Conservation (phyloP, 2,113 vertebrate genomes). For the Melanerpes aurifrons region DNA sequence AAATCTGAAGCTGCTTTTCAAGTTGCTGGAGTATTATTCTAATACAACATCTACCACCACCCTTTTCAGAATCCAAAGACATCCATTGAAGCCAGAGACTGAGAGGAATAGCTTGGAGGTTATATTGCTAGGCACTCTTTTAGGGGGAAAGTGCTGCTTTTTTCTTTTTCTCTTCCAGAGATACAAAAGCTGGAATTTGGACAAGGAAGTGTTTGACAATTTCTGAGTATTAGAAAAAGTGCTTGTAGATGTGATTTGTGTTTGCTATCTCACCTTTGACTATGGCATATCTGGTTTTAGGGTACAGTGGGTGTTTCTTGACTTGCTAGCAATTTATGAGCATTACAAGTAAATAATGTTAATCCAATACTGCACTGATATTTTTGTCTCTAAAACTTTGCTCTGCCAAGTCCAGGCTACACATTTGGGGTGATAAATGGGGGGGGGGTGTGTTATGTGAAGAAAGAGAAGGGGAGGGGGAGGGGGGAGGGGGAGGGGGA, state of each 20-base stretch:
- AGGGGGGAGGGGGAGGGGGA: no score
- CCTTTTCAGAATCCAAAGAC: background rate
- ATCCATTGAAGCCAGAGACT: background rate
- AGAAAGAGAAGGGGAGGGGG: no score
- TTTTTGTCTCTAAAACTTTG: background rate
- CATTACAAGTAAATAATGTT: background rate
- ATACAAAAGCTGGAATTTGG: background rate
- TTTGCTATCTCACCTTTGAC: slow-evolving; percentile 1
- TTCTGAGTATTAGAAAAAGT: background rate
- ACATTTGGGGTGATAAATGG: background rate
- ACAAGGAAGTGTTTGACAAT: background rate
- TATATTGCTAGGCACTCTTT: background rate
- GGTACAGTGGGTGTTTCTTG: background rate
- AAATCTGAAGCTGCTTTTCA: slow-evolving; percentile 23
- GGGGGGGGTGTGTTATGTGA: background rate
- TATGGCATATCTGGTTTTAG: background rate
- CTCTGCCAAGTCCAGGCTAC: background rate
- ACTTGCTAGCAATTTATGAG: background rate
- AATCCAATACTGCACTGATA: background rate
- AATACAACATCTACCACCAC: background rate
- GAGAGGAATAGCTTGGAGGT: background rate
- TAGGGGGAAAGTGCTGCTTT: background rate
- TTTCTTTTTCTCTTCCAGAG: background rate
- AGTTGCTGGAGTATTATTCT: slow-evolving; percentile 26
- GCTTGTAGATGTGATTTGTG: background rate